Evolutionary conservation across 2,113 vertebrate genomes (phyloP), one percentile per base, ranked within the genome.

Genomic region (Syrrhaptes paradoxus): DNA sequence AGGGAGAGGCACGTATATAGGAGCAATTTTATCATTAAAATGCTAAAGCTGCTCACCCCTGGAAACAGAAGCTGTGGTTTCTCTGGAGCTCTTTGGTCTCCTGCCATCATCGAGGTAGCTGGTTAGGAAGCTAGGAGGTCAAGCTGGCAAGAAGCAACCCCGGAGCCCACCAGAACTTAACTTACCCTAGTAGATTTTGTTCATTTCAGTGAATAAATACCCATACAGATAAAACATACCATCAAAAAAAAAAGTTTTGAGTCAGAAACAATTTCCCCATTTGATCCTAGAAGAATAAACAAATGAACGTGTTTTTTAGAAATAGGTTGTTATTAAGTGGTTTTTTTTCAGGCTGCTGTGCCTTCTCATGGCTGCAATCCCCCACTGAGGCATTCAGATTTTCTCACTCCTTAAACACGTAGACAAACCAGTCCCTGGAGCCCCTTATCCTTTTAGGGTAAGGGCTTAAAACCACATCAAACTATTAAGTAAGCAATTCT

Each of bases 371-470:
- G 51, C 63, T 79, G 63, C 59, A 85, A 14, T 61, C 28, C 15
- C 85, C 67, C 51, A 88, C 67, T 62, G 71, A 93, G 78, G 13
- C 71, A 79, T 80, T 77, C 17, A 73, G 75, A 90, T 88, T 94
- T 94, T 96, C 85, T 96, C 92, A 93, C 71, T 95, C 82, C 63
- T 55, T 80, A 88, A 92, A 85, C 67, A 95, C 4, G 28, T 83
- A 90, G 82, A 15, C 45, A 93, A 93, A 96, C 36, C 88, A 83
- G 77, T 77, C 71, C 51, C 92, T 79, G 4, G 11, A 88, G 74
- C 11, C 71, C 74, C 21, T 68, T 87, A 61, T 88, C 36, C 82
- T 92, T 88, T 70, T 57, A 95, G 49, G 25, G 58, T 59, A 91
- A 66, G 54, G 57, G n/a, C 90, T 73, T 76, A 88, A 93, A 96